Conservation (phyloP, 2,113 vertebrate species). For the Pomatorhinus ruficollis region DNA sequence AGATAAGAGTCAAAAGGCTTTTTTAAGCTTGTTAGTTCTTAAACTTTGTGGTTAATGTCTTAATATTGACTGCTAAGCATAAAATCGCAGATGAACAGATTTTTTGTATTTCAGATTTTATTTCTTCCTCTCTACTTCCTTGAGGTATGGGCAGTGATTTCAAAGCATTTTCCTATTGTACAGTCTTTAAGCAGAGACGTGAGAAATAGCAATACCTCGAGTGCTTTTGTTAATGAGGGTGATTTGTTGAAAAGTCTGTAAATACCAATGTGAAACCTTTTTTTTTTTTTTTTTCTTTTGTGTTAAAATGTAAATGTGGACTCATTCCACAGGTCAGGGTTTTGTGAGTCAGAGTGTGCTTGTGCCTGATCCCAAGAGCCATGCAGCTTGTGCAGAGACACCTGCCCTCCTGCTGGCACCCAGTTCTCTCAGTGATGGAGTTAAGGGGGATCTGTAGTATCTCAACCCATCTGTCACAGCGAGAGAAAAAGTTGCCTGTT, state of each 20-base stretch:
- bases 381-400: not conserved
- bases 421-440: not conserved
- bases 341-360: not conserved
- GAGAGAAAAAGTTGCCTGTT: not conserved
- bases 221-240: not conserved
- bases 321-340: not conserved
- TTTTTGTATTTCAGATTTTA: not conserved
- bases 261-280: rapidly evolving
- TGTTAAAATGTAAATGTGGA: not conserved
- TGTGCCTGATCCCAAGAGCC: not conserved
- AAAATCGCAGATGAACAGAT: not conserved
- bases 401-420: not conserved
- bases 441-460: not conserved
- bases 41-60: not conserved
- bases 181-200: not conserved
- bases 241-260: not conserved
- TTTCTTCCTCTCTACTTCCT: not conserved
- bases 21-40: not conserved
- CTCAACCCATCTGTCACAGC: not conserved
- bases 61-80: not conserved
- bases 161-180: not conserved
- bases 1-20: not conserved
- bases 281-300: not conserved
- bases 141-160: not conserved
- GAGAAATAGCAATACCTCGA: not conserved